Evolutionary conservation across 2,888 invertebrate genomes (phyloP).

Genomic region (Petrolisthes cinctipes): DNA sequence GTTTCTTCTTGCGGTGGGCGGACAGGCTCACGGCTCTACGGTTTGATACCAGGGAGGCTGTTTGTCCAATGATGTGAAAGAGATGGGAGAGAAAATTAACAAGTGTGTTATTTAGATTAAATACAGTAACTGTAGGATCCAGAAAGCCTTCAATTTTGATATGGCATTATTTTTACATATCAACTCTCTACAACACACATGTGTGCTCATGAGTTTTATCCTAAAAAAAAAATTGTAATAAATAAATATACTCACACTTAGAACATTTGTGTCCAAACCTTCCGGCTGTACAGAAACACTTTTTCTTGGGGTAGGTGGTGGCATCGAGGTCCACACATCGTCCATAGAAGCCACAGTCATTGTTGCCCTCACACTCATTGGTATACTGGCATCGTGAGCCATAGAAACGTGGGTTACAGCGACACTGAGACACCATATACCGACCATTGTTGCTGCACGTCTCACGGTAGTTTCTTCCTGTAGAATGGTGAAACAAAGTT

Average conservation of each 20-base stretch:
- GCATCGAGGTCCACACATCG: slow-evolving; percentile 85
- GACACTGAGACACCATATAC: slow-evolving; percentile 77
- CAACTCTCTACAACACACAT: too few species aligned
- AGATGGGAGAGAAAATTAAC: too few species aligned
- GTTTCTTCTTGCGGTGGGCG: slow-evolving; percentile 78
- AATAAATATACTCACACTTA: slow-evolving; percentile 75
- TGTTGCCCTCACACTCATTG: slow-evolving; percentile 87
- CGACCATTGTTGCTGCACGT: slow-evolving; percentile 87
- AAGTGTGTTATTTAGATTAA: too few species aligned
- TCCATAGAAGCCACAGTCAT: slow-evolving; percentile 86
- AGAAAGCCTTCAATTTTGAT: too few species aligned
- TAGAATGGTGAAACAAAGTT: slow-evolving; percentile 65
- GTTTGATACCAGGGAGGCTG: slow-evolving; percentile 82
- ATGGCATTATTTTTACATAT: too few species aligned
- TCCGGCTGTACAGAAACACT: slow-evolving; percentile 91
- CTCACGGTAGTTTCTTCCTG: slow-evolving; percentile 83
- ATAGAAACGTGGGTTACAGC: slow-evolving; percentile 76
- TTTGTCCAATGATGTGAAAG: not conserved
- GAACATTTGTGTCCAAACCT: slow-evolving; percentile 88
- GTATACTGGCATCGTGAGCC: slow-evolving; percentile 88
- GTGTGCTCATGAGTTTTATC: too few species aligned
- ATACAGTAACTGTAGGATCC: too few species aligned
- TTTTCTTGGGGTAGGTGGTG: slow-evolving; percentile 83
- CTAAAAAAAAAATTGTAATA: too few species aligned
- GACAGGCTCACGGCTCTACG: slow-evolving; percentile 79